Percentiles rank a stretch among this genome's conserved stretches.
phyloP scores from a whole-genome alignment of 2,113 vertebrate species.

The Rhinogobius similis region DNA sequence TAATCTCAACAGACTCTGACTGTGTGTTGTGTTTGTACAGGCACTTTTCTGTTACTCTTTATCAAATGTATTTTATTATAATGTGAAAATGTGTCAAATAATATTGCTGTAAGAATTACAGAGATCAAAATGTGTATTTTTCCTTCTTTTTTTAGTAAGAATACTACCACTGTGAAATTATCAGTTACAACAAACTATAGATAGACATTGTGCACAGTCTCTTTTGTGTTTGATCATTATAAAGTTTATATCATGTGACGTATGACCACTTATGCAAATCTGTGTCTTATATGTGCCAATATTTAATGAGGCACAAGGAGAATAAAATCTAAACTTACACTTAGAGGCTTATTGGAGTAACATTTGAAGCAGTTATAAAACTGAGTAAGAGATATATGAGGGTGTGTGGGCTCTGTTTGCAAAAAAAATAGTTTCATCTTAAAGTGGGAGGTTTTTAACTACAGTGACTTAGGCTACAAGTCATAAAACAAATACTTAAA shows the following conservation, averaged over 20 bases:
- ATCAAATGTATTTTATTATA: constrained; percentile 3
- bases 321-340: constrained; percentile 1
- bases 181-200: constrained; percentile 14
- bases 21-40: constrained; percentile 2
- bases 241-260: not conserved
- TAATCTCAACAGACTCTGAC: not conserved
- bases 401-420: too few species aligned
- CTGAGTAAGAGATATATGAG: constrained; percentile 28
- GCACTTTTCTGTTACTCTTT: not conserved
- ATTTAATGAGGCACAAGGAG: not conserved
- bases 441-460: constrained; percentile 24
- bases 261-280: not conserved
- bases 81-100: constrained; percentile 43
- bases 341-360: not conserved
- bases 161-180: constrained; percentile 34
- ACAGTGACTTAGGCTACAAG: constrained; percentile 25
- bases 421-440: constrained; percentile 56
- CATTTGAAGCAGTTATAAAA: not conserved
- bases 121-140: constrained; percentile 3
- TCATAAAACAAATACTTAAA: constrained; percentile 4
- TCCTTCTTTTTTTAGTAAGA: constrained; percentile 15
- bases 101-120: not conserved
- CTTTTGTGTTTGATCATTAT: constrained; percentile 18
- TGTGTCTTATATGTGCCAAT: not conserved
- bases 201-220: constrained; percentile 11